Evolutionary conservation across 2,113 vertebrate genomes (phyloP), one percentile per base, ranked within the genome.

Genomic region (Hassar affinis): DNA sequence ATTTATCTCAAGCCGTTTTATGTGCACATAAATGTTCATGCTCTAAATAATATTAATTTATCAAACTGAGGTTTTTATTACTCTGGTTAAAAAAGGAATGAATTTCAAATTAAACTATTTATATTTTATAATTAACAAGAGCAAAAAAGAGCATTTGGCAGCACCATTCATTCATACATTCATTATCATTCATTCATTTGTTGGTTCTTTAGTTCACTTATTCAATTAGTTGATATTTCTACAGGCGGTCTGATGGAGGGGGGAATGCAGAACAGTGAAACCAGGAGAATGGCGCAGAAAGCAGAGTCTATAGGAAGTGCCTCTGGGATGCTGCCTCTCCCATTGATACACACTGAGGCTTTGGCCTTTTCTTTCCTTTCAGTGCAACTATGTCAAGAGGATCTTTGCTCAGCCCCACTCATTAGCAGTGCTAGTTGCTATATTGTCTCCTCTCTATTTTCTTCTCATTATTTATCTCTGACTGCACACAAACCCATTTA

Each of bases 381-480:
- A 85, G 57, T 82, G 75, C 79, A 82, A 79, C 56, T 85, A 57
- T 87, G 86, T 87, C 86, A 85, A 87, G 82, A 84, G 86, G 66
- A 79, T 85, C 86, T 87, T 75, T 81, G 78, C 85, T 84, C 69
- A 78, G 79, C 72, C 54, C 56, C 82, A 78, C 86, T 87, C 82
- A 87, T 87, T 82, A 87, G 80, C 68, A 69, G 51, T 57, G 76
- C 79, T 81, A 78, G 79, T 74, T 87, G 57, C 74, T n/a, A 82
- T 64, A 78, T 87, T 84, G 66, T 81, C 79, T 78, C 35, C 81
- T 86, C 79, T 86, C 79, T 62, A 84, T 84, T 84, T 82, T 82
- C 68, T 69, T 76, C 80, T 82, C 79, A 33, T 87, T 87, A 85
- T 87, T 80, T n/a, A 64, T 82, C 56, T 38, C 62, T 81, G 81